These are phyloP conservation scores for Aradophagus sp. DNA, from an alignment of 1,140 invertebrate species.

Conservation along the genomic window DNA sequence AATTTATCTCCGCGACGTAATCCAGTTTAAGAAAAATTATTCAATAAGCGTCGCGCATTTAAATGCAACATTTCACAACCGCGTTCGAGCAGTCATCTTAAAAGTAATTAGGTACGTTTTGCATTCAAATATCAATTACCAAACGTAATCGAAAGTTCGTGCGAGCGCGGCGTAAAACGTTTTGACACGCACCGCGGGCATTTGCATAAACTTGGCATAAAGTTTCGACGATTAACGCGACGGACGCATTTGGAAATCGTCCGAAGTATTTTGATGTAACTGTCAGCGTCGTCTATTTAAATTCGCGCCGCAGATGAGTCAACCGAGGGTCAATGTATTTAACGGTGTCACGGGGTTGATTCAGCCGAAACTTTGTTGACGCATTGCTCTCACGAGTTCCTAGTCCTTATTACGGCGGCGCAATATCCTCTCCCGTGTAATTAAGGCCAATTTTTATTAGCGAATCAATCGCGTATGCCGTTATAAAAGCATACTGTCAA, in stretches of 20 bases:
- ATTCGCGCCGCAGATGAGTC: slow-evolving; percentile 41
- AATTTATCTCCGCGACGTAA: too few relatives aligned
- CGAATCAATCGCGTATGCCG: too few relatives aligned
- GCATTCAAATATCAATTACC: too few relatives aligned
- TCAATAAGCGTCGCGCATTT: too few relatives aligned
- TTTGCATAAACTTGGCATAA: slow-evolving; percentile 18
- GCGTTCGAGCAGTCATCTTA: too few relatives aligned
- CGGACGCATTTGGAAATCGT: slow-evolving; percentile 26
- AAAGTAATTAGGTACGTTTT: too few relatives aligned
- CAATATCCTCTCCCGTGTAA: slow-evolving; percentile 29
- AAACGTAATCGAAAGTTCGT: too few relatives aligned
- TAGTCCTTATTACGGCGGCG: slow-evolving; percentile 20
- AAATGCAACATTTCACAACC: too few relatives aligned
- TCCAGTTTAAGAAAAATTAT: too few relatives aligned
- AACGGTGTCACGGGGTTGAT: slow-evolving; percentile 52
- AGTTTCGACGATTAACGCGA: slow-evolving; percentile 6
- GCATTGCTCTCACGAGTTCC: slow-evolving; percentile 17
- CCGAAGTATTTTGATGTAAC: slow-evolving; percentile 37
- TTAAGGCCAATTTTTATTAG: slow-evolving; percentile 39
- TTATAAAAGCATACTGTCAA: too few relatives aligned
- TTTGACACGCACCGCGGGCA: background rate
- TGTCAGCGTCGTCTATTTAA: slow-evolving; percentile 39
- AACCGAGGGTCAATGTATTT: slow-evolving; percentile 44
- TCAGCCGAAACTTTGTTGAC: slow-evolving; percentile 50
- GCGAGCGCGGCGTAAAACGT: too few relatives aligned